Evolutionary conservation across 2,888 invertebrate species (phyloP), one percentile per base, ranked within the genome.

Genomic region (Lithophane semibrunnea): DNA sequence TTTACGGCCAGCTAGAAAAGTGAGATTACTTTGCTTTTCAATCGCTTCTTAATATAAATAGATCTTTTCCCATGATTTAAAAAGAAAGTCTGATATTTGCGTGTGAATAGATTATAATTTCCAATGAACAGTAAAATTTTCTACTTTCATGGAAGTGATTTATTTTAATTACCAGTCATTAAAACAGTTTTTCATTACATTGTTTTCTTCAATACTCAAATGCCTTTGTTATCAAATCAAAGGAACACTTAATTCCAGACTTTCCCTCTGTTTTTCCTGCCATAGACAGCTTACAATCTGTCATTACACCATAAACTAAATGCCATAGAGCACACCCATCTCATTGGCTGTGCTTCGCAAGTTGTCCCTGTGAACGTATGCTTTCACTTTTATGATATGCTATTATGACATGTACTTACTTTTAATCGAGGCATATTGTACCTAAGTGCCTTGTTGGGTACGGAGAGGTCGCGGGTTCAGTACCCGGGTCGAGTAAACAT

Each of bases 311-410:
- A 89, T 89, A 89, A 79, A 86, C 86, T 68, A 89, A 92, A 92
- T 92, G 91, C 82, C 92, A 91, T 88, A 89, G 88, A 90, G 90
- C 90, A 90, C 92, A 87, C 92, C 92, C 91, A 89, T 86, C 85
- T 86, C 80, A 85, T 92, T 92, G 92, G 92, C 89, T 88, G 86
- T 87, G 82, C 75, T 77, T 84, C 58, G 85, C 74, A 83, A 83
- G 80, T 84, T 88, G 85, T 87, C 83, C 75, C 83, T 84, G 84
- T 78, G 73, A 82, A 89, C 82, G 82, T 75, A 81, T 80, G 82
- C 90, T 89, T 89, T 89, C 90, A 84, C 90, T 88, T 86, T 83
- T 82, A 86, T 88, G 86, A 89, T 88, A 86, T 81, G 87, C 83
- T 83, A 83, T 86, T 88, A 88, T 87, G 89, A 84, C 86, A 83